Evolutionary conservation across 2,888 invertebrate genomes (phyloP), one percentile per base, ranked within the genome.

Genomic region (Sesia bembeciformis): DNA sequence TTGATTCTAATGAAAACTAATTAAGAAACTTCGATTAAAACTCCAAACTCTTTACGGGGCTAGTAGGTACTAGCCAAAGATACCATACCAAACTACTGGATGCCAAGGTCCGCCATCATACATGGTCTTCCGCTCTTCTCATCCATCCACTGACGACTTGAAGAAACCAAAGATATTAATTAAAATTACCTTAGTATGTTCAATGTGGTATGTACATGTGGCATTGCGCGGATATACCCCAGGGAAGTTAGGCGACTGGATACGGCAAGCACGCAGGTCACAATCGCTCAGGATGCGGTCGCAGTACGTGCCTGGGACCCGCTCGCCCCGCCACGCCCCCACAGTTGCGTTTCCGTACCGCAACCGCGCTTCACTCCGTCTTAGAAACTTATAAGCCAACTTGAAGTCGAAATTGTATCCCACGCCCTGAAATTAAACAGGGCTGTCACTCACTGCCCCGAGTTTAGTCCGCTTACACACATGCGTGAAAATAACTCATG

Each of bases 191-290:
- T 90, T 90, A 57, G 89, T 90, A 67, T 92, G 92, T 77, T 92
- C 92, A 58, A 94, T 91, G 65, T 93, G 91, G 88, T 94, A 95
- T 76, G 93, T 93, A 81, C 95, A 95, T 64, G 95, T 95, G 59
- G 96, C 94, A 80, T 96, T 96, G 58, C 96, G 90, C 4, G 96
- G 96, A 82, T 97, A 97, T 62, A 96, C 93, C 54, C 97, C 97
- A 6, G 96, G 96, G 81, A 95, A 97, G 90, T 97, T 97, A 6
- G 97, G 97, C 39, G 96, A 96, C 82, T 95, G 95, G 58, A 96
- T 93, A 60, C 95, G 93, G 82, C 94, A 94, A 51, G 88, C 87
- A 62, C 84, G 81, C 57, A 92, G 91, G 79, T 94, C 94, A 78
- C 96, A 96, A 76, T 94, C 93, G 70, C 94, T 94, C 67, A 95